Evolutionary conservation across 2,797 vertebrate species (phyloP), one percentile per base, ranked within the genome.

Genomic region (Sebastes minor): DNA sequence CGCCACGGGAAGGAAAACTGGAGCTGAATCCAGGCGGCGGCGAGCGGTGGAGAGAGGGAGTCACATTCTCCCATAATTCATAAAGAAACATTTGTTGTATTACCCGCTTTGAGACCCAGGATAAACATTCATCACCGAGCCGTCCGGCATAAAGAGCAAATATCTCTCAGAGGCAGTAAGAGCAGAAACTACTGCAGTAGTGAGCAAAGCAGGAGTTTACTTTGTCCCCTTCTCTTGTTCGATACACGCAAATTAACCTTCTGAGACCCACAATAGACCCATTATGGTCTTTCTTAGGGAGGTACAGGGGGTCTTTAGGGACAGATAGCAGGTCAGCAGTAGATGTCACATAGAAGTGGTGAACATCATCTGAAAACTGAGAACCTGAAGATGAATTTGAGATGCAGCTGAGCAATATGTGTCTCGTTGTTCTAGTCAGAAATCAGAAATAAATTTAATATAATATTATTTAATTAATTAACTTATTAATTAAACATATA

Each of bases 1-100:
- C 75, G 66, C 52, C 16, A 52, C 18, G 46, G 46, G 46, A 52
- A 81, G 82, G 80, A 86, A 89, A 90, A 81, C 33, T 64, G 28
- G 66, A 86, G 67, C 67, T 59, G 69, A 22, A 25, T 70, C 77
- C 75, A 81, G 78, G 46, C 46, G 62, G 80, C 5, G 32, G 57
- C 60, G 80, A 70, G 80, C 5, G 28, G 57, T 60, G 80, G 72
- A 81, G 74, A 83, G 33, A 75, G 33, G 65, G 62, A 81, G 76
- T 76, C 75, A 74, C 27, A 59, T 79, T 55, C 71, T 73, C 71
- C 63, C 70, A 67, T 77, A 70, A 68, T 81, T 84, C 67, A 85
- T 66, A 25, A 78, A 82, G 71, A 83, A 83, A 61, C 56, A 74
- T 73, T 63, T 71, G 73, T 76, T 74, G 30, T 63, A 66, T 71